A percentile compares a stretch with the other conserved stretches of the same genome.
Conservation (phyloP, 1,140 invertebrate species). For the Brachionus plicatilis region DNA sequence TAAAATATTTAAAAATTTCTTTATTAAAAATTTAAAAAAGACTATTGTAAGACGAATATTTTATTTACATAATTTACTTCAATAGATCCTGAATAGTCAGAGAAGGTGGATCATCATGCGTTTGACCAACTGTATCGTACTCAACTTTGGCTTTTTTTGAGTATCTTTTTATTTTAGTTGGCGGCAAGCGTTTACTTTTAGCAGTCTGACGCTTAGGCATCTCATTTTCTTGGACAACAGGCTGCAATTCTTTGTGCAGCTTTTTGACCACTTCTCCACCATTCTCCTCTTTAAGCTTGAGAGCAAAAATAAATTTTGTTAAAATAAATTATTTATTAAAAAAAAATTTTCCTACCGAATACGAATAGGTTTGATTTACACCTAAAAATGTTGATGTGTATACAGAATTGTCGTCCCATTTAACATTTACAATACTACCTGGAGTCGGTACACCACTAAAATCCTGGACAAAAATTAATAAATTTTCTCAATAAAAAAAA, state of each 20-base stretch:
- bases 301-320: conserved; percentile 6
- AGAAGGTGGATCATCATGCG: neutral
- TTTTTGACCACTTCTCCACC: neutral
- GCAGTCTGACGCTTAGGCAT: neutral
- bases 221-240: neutral
- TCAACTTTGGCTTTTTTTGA: conserved; percentile 8
- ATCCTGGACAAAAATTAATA: neutral
- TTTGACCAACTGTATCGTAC: neutral
- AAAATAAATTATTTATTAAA: no score
- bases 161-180: neutral
- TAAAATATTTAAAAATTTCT: neutral
- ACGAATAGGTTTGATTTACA: conserved; percentile 28
- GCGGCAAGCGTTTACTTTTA: neutral
- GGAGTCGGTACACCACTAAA: neutral
- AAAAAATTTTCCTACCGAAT: conserved; percentile 1
- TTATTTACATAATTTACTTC: neutral
- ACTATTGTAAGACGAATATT: neutral
- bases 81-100: neutral
- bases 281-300: neutral
- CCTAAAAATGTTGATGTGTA: conserved; percentile 33
- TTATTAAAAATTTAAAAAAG: neutral
- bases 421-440: conserved; percentile 34
- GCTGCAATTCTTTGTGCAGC: neutral
- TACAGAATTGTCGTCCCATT: conserved; percentile 40
- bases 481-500: neutral